Base-by-base conservation (phyloP, 2,113 vertebrate species). In the Syngnathus scovelli region DNA sequence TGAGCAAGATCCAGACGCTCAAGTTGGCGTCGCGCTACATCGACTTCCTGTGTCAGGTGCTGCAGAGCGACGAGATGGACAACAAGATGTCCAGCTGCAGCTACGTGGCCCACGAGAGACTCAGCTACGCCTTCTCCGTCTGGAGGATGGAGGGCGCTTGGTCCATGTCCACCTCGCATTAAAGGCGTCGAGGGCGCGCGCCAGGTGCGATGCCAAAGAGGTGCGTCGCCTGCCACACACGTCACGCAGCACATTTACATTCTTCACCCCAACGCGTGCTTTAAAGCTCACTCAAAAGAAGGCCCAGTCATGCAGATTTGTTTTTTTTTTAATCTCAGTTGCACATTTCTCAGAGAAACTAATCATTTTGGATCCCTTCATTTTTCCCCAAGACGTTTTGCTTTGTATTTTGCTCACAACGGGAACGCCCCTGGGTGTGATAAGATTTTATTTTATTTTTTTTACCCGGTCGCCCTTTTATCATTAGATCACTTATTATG, bases 1-100 rank as follows among this genome's bases (percentile, higher is more conserved):
- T 93, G 61, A 93, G 92, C 86, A 93, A 93, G 87, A 93, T 93
- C 48, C 92, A 93, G 89, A 93, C 92, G 37, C 87, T 93, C 75
- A 93, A 93, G 71, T 87, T 93, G 70, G 92, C 92, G 6, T 90
- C 92, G 64, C 84, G 92, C 39, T 93, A 93, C 87, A 93, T 93
- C 37, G 92, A 93, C 37, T 93, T 93, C 16, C 90, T 93, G 66
- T 93, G 83, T 64, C 92, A 93, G 90, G 92, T 93, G 83, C 87
- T 93, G 82, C 91, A 93, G 85, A 93, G 91, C 81, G 92, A 93
- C 86, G 91, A 93, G 86, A 93, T 93, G 92, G 92, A 93, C 88
- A 89, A 77, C 81, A 93, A 93, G 89, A 92, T 93, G 92, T 91
- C 91, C 78, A 93, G 92, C 85, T 93, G 92, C 82, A 93, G 91